Evolutionary conservation across 2,113 vertebrate genomes (phyloP).

Genomic region (Setophaga coronata): DNA sequence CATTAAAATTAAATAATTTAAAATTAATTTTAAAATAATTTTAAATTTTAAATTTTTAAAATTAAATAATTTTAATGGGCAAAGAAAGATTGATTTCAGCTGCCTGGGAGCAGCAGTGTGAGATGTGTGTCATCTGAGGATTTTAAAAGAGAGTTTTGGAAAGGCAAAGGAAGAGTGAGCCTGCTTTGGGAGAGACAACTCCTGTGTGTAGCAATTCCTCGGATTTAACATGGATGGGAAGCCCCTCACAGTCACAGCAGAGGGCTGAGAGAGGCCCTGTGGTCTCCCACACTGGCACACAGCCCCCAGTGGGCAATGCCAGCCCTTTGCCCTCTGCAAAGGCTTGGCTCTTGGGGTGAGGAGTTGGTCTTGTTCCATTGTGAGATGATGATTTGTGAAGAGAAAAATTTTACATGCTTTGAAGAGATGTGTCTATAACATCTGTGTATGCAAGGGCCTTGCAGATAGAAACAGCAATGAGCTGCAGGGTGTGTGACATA

Average conservation of each 20-base stretch:
- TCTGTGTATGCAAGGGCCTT: neutral
- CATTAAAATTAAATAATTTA: too few species aligned
- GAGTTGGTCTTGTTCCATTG: neutral
- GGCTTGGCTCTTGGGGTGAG: neutral
- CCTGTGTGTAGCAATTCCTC: accelerated
- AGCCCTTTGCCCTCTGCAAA: neutral
- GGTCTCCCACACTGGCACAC: neutral
- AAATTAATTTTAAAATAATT: too few species aligned
- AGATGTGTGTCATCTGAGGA: neutral
- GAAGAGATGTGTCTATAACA: neutral
- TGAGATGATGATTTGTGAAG: neutral
- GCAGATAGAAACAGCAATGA: neutral
- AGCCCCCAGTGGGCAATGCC: neutral
- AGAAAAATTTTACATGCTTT: neutral
- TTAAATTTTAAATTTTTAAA: too few species aligned
- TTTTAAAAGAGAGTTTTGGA: neutral
- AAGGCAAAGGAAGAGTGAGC: neutral
- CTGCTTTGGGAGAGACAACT: neutral
- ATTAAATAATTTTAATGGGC: neutral
- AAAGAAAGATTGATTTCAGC: neutral
- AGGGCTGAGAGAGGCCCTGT: neutral
- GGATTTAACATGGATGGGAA: neutral
- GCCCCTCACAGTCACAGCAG: neutral
- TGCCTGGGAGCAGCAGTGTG: neutral
- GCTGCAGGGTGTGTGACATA: neutral